These are phyloP conservation scores for Microtus pennsylvanicus DNA, from an alignment of 2,113 vertebrate genomes.

Conservation along the genomic window DNA sequence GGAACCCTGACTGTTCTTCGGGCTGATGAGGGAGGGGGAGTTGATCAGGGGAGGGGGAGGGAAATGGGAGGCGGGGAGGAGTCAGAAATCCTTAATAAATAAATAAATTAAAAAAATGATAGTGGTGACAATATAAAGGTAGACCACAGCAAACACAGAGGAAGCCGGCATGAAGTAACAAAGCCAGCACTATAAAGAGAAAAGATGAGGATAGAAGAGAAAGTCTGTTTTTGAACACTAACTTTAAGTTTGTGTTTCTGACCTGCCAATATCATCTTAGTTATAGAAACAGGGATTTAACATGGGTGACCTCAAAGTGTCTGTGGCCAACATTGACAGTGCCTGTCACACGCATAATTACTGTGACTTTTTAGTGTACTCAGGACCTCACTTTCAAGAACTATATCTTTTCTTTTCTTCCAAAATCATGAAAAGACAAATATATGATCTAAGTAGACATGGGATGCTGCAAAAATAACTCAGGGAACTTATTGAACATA, in stretches of 20 bases:
- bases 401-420: not conserved
- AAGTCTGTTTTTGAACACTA: not conserved
- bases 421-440: not conserved
- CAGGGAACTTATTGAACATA: not conserved
- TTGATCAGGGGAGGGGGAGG: too few species aligned
- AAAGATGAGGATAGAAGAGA: not conserved
- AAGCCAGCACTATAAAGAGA: not conserved
- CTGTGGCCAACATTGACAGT: not conserved
- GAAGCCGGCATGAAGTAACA: not conserved
- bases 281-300: not conserved
- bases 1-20: too few species aligned
- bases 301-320: not conserved
- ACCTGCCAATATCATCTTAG: not conserved
- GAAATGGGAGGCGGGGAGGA: too few species aligned
- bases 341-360: not conserved
- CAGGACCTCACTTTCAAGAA: not conserved
- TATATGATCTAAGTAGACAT: not conserved
- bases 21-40: too few species aligned
- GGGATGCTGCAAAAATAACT: not conserved
- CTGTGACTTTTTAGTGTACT: not conserved
- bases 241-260: not conserved
- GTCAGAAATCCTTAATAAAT: too few species aligned
- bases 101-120: not conserved
- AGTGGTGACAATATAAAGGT: not conserved
- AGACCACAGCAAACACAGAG: not conserved